A percentile compares a stretch with the other conserved stretches of the same genome.
Evolutionary conservation across 2,888 invertebrate genomes (phyloP).

Genomic region (Theretra japonica): DNA sequence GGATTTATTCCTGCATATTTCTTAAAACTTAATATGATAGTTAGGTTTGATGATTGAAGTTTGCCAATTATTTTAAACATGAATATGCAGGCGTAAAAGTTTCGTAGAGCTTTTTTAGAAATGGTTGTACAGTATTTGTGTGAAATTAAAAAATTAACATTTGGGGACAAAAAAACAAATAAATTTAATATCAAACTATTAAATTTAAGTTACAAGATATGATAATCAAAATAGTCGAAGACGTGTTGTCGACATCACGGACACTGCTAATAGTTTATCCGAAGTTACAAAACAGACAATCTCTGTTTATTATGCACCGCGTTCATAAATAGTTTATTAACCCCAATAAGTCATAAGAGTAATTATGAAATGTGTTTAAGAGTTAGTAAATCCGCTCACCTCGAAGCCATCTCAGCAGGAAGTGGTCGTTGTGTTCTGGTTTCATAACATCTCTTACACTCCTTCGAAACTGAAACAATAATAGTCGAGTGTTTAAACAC

Average conservation of each 20-base stretch:
- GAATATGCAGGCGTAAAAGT: too few relatives aligned
- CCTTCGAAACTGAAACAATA: constrained; percentile 89
- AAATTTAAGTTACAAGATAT: not conserved
- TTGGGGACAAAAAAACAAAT: too few relatives aligned
- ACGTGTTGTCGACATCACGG: not conserved
- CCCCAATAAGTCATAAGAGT: not conserved
- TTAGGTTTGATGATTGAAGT: too few relatives aligned
- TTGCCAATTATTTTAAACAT: too few relatives aligned
- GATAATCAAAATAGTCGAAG: not conserved
- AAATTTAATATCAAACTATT: not conserved
- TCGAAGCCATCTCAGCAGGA: constrained; percentile 91
- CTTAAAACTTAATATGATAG: too few relatives aligned
- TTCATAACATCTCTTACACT: constrained; percentile 87
- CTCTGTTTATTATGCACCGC: not conserved
- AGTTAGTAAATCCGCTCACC: constrained; percentile 78
- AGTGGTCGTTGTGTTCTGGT: constrained; percentile 91
- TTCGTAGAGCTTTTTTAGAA: too few relatives aligned
- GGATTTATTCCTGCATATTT: too few relatives aligned
- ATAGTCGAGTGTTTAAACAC: constrained; percentile 26
- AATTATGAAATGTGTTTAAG: constrained; percentile 23
- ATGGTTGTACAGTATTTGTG: too few relatives aligned
- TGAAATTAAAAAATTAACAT: too few relatives aligned
- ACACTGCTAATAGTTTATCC: not conserved
- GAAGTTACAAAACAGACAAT: not conserved
- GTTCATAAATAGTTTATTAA: constrained; percentile 15